Evolutionary conservation across 2,888 invertebrate genomes (phyloP).

Genomic region (Cerastoderma edule): DNA sequence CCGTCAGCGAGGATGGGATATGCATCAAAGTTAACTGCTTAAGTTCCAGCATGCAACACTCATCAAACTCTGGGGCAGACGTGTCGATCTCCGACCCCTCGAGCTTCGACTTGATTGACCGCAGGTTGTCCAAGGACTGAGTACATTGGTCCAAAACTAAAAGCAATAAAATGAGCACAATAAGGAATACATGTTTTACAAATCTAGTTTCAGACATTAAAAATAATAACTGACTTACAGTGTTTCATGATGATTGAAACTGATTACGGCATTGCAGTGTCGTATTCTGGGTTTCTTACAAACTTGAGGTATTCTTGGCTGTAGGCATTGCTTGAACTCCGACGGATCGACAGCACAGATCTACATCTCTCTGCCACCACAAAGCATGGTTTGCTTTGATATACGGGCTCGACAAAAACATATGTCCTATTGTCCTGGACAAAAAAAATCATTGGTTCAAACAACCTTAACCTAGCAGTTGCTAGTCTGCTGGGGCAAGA

Average conservation of each 20-base stretch:
- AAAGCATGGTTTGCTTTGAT: too few relatives aligned
- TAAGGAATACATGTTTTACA: background rate
- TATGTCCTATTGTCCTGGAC: too few relatives aligned
- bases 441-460: too few relatives aligned
- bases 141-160: constrained; percentile 65
- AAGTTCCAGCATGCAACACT: constrained; percentile 63
- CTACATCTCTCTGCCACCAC: too few relatives aligned
- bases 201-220: background rate
- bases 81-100: constrained; percentile 69
- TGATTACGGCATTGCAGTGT: background rate
- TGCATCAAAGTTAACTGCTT: constrained; percentile 75
- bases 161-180: too few relatives aligned
- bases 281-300: background rate
- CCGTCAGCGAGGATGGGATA: constrained; percentile 69
- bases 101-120: constrained; percentile 65
- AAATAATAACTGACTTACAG: background rate
- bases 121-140: constrained; percentile 62
- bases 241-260: background rate
- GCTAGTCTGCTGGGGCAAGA: too few relatives aligned
- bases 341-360: too few relatives aligned
- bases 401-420: too few relatives aligned
- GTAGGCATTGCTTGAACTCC: too few relatives aligned
- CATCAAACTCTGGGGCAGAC: constrained; percentile 55
- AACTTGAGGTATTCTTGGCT: background rate
- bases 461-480: too few relatives aligned